These are phyloP conservation scores for Phymastichus coffea DNA, from an alignment of 1,140 invertebrate genomes.

Conservation along the genomic window DNA sequence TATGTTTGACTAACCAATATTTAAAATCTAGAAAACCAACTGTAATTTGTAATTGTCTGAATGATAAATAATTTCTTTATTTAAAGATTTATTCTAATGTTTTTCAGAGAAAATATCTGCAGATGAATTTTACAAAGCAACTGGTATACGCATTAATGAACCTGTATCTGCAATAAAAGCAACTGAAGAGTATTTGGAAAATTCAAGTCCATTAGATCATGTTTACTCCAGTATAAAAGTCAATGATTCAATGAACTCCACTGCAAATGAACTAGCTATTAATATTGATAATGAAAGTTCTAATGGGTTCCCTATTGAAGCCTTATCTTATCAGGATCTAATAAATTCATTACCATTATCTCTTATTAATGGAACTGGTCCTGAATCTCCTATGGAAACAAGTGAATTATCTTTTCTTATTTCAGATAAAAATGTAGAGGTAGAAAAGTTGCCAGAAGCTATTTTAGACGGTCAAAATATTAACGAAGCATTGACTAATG, in stretches of 20 bases:
- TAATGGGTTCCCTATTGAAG: constrained; percentile 16
- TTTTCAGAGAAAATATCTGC: constrained; percentile 28
- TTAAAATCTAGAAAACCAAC: no score
- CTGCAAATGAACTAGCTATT: not conserved
- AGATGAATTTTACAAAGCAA: constrained; percentile 28
- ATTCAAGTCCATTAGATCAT: constrained; percentile 7
- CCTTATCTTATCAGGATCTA: constrained; percentile 19
- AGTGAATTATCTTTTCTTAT: constrained; percentile 9
- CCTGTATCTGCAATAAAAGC: constrained; percentile 17
- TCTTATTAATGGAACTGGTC: not conserved
- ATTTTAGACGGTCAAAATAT: constrained; percentile 9
- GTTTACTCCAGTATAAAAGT: constrained; percentile 15
- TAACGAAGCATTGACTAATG: not conserved
- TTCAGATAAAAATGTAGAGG: not conserved
- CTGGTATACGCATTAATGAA: constrained; percentile 22
- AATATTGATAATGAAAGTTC: constrained; percentile 9
- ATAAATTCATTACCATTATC: constrained; percentile 12
- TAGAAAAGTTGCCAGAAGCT: constrained; percentile 6
- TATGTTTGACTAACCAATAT: no score
- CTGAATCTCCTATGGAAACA: constrained; percentile 11
- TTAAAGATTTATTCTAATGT: no score
- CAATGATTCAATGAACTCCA: constrained; percentile 1
- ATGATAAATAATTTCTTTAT: no score
- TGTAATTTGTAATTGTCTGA: no score
- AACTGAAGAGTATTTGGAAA: constrained; percentile 18